phyloP scores from a whole-genome alignment of 2,113 vertebrate species.

The Cacatua alba region DNA sequence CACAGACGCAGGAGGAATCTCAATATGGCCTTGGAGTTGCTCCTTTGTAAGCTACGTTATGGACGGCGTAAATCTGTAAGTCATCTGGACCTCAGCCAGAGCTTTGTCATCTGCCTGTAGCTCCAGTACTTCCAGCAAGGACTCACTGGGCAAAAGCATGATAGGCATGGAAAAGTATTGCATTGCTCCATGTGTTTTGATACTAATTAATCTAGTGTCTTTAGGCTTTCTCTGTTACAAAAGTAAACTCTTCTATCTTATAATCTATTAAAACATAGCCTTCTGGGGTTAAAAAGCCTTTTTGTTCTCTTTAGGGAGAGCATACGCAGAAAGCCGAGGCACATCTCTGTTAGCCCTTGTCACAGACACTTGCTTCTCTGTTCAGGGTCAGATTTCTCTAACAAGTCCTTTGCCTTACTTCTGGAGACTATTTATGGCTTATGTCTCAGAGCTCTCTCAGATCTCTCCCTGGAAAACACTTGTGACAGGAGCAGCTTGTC shows the following conservation, averaged over 20 bases:
- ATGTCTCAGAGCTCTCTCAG: neutral
- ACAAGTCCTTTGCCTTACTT: neutral
- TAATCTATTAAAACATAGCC: neutral
- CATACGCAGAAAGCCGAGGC: neutral
- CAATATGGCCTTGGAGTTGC: neutral
- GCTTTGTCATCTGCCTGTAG: neutral
- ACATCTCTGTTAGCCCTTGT: neutral
- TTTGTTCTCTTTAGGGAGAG: neutral
- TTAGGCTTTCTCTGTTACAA: neutral
- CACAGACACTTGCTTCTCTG: neutral
- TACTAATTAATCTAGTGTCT: neutral
- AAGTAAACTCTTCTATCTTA: neutral
- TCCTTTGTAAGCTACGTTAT: neutral
- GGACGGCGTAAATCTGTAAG: neutral
- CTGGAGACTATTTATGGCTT: neutral
- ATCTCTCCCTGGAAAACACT: neutral
- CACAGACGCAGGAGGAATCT: neutral
- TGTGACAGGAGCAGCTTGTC: neutral
- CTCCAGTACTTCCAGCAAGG: neutral
- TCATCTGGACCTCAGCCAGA: neutral
- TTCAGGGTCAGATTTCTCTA: neutral
- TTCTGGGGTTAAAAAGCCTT: neutral
- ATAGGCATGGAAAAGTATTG: neutral
- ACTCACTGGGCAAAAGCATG: accelerated
- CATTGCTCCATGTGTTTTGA: neutral